A percentile compares a stretch with the other conserved stretches of the same genome.
These are phyloP conservation scores for Leucoraja erinaceus DNA, from an alignment of 2,113 vertebrate genomes.

Conservation along the genomic window DNA sequence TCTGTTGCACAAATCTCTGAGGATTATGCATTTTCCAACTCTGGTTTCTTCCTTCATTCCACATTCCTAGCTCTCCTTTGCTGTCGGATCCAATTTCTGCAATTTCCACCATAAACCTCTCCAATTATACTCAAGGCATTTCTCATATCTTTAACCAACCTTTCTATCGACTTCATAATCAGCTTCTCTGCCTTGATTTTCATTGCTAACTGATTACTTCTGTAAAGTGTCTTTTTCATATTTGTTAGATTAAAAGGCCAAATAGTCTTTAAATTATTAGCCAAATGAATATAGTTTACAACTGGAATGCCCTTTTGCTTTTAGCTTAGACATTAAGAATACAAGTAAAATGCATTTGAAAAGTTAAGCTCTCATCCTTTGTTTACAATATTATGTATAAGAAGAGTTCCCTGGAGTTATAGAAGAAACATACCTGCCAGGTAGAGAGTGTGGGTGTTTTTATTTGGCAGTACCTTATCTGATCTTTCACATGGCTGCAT, in stretches of 20 bases:
- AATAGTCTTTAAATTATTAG: neutral
- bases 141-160: neutral
- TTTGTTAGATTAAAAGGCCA: neutral
- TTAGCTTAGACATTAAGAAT: neutral
- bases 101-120: neutral
- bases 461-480: conserved; percentile 95
- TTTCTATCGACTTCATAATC: neutral
- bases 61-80: neutral
- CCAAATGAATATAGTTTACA: neutral
- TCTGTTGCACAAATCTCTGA: neutral
- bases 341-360: neutral
- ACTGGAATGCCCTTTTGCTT: neutral
- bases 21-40: neutral
- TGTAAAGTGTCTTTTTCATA: neutral
- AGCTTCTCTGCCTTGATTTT: neutral
- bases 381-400: neutral
- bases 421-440: conserved; percentile 75
- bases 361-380: neutral
- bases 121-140: too few relatives aligned
- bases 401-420: neutral
- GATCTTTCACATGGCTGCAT: conserved; percentile 97
- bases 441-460: conserved; percentile 86
- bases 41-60: neutral
- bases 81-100: neutral
- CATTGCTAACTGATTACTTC: neutral